Percentiles rank a stretch among this genome's conserved stretches.
These are phyloP conservation scores for Varecia variegata DNA, from an alignment of 2,797 vertebrate species.

Conservation along the genomic window DNA sequence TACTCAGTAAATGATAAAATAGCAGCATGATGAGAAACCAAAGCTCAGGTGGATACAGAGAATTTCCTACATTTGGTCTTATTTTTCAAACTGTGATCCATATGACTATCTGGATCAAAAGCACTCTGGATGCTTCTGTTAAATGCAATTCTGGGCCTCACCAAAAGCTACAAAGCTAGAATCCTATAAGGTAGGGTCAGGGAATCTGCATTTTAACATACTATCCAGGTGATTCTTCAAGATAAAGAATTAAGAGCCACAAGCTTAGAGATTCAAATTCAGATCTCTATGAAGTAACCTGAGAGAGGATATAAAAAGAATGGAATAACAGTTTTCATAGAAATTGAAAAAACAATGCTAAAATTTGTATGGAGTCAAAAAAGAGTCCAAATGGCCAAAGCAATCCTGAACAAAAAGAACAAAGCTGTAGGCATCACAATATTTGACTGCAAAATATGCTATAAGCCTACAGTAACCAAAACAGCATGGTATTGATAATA, in stretches of 20 bases:
- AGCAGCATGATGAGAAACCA: neutral
- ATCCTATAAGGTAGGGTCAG: no score
- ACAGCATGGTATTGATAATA: neutral
- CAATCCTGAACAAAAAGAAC: neutral
- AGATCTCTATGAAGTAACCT: neutral
- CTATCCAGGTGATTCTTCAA: neutral
- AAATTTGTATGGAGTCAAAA: neutral
- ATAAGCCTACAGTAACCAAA: neutral
- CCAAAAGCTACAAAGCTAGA: neutral
- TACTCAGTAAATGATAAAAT: neutral
- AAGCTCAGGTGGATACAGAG: no score
- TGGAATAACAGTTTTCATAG: neutral
- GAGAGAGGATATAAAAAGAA: neutral
- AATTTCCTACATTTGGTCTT: neutral
- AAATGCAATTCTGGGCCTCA: rapidly evolving
- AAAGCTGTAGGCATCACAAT: neutral
- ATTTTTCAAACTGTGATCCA: neutral
- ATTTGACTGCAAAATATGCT: neutral
- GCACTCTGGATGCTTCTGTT: neutral
- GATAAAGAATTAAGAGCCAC: neutral
- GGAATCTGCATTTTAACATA: neutral
- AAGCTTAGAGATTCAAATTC: neutral
- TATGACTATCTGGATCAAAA: neutral
- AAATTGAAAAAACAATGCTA: neutral
- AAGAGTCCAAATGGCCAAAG: neutral